A percentile compares a stretch with the other conserved stretches of the same genome.
These are phyloP conservation scores for Polydrusus pterygomalis DNA, from an alignment of 2,888 invertebrate genomes.

Conservation along the genomic window DNA sequence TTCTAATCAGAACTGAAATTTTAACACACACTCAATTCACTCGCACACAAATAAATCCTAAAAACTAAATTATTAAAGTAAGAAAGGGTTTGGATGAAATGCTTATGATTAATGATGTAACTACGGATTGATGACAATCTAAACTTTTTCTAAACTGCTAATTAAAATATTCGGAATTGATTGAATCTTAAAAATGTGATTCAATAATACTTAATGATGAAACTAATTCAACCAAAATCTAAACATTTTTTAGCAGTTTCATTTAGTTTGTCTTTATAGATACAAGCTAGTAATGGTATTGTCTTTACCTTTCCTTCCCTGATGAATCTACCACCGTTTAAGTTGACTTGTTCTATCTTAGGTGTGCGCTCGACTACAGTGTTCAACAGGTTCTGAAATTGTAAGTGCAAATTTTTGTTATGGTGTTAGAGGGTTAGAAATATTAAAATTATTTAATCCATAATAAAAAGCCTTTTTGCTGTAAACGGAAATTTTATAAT, in stretches of 20 bases:
- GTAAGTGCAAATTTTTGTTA: conserved; percentile 52
- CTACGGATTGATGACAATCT: neutral
- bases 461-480: conserved; percentile 9
- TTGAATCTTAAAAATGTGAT: neutral
- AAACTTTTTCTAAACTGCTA: conserved; percentile 9
- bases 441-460: conserved; percentile 25
- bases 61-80: conserved; percentile 28
- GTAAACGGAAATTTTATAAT: neutral
- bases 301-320: conserved; percentile 95
- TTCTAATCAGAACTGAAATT: conserved; percentile 57
- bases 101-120: conserved; percentile 1
- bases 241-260: conserved; percentile 64
- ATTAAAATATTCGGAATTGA: neutral
- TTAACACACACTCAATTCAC: conserved; percentile 58
- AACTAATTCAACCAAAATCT: conserved; percentile 13
- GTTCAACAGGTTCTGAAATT: conserved; percentile 89
- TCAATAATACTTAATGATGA: neutral
- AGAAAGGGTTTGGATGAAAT: conserved; percentile 19
- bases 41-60: conserved; percentile 58
- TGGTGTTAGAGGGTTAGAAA: conserved; percentile 48
- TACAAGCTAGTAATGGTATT: conserved; percentile 26
- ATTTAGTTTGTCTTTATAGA: conserved; percentile 8
- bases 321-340: conserved; percentile 95
- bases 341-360: conserved; percentile 95
- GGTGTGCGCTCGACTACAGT: conserved; percentile 94